Percentiles rank a stretch among this genome's conserved stretches.
Evolutionary conservation across 35 echinoderm and acorn worm species (phyloP).

Genomic region (Stichopus chloronotus): DNA sequence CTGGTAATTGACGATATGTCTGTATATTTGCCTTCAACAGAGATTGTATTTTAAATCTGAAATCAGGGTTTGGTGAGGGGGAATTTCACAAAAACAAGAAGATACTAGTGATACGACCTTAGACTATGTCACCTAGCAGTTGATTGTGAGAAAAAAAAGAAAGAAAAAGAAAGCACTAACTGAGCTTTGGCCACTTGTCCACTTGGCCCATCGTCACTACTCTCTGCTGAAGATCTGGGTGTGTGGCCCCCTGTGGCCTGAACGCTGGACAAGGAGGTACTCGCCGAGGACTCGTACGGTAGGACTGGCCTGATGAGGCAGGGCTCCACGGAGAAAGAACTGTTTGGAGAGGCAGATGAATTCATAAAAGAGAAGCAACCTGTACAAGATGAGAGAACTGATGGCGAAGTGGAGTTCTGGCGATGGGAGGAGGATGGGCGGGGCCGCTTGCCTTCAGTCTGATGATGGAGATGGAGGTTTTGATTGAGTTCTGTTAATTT

Average conservation of each 20-base stretch:
- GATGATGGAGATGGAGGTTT: background rate
- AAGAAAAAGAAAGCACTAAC: constrained; percentile 18
- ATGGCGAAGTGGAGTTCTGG: constrained; percentile 43
- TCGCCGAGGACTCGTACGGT: constrained; percentile 69
- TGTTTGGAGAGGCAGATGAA: constrained; percentile 65
- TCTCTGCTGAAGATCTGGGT: constrained; percentile 4
- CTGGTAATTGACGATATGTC: too few relatives aligned
- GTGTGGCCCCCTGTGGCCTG: constrained; percentile 61
- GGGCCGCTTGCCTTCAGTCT: background rate
- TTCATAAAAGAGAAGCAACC: constrained; percentile 92
- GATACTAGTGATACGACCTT: too few relatives aligned
- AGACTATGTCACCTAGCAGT: too few relatives aligned
- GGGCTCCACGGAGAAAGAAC: constrained; percentile 78
- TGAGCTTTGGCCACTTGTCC: constrained; percentile 34
- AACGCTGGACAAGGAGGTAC: constrained; percentile 72
- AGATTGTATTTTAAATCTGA: too few relatives aligned
- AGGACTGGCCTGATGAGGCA: constrained; percentile 84
- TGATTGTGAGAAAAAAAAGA: background rate
- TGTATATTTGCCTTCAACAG: too few relatives aligned
- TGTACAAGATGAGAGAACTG: constrained; percentile 61
- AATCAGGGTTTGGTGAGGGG: too few relatives aligned
- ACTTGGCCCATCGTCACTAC: constrained; percentile 19
- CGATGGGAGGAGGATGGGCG: constrained; percentile 21
- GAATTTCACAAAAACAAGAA: too few relatives aligned
- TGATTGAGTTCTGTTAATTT: background rate